These are phyloP conservation scores for Fulica atra DNA, from an alignment of 2,113 vertebrate species.

Conservation along the genomic window DNA sequence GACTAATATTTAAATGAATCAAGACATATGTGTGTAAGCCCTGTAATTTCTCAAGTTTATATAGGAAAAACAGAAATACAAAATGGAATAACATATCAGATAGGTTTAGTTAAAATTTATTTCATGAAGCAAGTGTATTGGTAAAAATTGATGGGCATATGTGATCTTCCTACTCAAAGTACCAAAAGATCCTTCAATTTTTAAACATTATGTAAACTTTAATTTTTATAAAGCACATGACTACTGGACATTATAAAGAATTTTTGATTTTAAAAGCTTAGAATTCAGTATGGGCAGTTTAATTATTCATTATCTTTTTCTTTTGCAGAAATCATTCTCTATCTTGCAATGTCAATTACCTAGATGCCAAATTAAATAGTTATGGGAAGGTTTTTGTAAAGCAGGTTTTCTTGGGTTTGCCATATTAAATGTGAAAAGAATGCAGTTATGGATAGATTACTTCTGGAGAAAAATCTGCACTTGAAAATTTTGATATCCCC, in stretches of 20 bases:
- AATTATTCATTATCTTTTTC: neutral
- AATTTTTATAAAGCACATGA: neutral
- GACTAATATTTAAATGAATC: neutral
- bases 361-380: neutral
- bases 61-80: neutral
- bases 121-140: neutral
- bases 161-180: neutral
- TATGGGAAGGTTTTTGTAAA: neutral
- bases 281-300: neutral
- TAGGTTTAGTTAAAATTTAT: neutral
- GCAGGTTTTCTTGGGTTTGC: neutral
- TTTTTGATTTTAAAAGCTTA: neutral
- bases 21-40: neutral
- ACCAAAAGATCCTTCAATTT: neutral
- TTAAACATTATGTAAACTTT: neutral
- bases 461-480: slow-evolving; percentile 9
- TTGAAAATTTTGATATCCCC: neutral
- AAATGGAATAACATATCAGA: neutral
- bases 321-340: neutral
- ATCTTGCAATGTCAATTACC: neutral
- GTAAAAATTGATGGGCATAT: neutral
- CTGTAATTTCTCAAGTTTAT: neutral
- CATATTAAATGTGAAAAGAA: neutral
- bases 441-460: neutral
- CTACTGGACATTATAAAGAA: neutral